These are phyloP conservation scores for Mesembrinibis cayennensis DNA, from an alignment of 2,113 vertebrate species.

Conservation along the genomic window DNA sequence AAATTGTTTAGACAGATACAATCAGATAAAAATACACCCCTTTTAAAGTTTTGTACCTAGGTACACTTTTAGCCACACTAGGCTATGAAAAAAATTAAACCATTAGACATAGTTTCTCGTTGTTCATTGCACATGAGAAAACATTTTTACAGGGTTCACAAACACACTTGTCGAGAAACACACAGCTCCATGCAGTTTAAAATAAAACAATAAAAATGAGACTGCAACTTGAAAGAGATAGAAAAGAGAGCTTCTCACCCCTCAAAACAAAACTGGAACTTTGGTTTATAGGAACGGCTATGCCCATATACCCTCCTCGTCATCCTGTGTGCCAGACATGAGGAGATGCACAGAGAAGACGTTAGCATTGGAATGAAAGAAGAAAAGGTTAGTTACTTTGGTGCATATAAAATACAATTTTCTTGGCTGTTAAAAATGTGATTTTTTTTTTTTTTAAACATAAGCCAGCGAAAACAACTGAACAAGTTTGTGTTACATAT, in stretches of 20 bases:
- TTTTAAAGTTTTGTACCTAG: background rate
- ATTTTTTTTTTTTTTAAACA: background rate
- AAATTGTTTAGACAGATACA: background rate
- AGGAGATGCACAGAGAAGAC: conserved; percentile 62
- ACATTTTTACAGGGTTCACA: background rate
- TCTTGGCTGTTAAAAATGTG: conserved; percentile 41
- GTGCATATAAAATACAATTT: conserved; percentile 35
- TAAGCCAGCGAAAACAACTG: conserved; percentile 32
- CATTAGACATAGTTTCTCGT: background rate
- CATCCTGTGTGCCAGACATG: conserved; percentile 84
- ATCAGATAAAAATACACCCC: background rate
- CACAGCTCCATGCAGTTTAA: conserved; percentile 10
- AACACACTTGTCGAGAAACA: conserved; percentile 40
- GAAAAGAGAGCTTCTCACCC: conserved; percentile 88
- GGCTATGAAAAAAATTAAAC: background rate
- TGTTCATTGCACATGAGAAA: background rate
- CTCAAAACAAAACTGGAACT: conserved; percentile 92
- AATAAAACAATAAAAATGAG: conserved; percentile 45
- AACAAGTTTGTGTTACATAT: conserved; percentile 17
- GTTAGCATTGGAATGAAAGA: conserved; percentile 75
- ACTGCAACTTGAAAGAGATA: conserved; percentile 64
- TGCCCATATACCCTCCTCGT: conserved; percentile 99
- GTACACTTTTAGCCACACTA: background rate
- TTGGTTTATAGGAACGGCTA: conserved; percentile 91
- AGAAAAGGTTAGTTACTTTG: conserved; percentile 74